Evolutionary conservation across 1,140 invertebrate genomes (phyloP).

Genomic region (Lanistes nyassanus): DNA sequence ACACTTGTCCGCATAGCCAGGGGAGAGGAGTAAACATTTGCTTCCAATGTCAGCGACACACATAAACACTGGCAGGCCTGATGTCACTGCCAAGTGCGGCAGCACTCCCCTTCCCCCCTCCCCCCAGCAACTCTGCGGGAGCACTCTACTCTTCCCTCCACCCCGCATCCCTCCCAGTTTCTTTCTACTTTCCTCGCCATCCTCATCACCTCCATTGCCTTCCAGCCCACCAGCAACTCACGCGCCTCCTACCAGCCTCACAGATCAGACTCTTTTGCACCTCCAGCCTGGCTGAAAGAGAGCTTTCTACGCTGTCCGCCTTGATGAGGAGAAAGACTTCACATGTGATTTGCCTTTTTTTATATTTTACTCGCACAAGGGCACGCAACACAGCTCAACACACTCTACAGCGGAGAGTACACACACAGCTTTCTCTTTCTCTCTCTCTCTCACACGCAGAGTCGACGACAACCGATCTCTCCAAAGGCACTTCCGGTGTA

Average conservation of each 20-base stretch:
- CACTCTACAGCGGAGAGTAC: too few relatives aligned
- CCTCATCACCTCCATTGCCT: background rate
- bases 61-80: slow-evolving; percentile 15
- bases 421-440: slow-evolving; percentile 9
- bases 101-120: background rate
- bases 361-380: too few relatives aligned
- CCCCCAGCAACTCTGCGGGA: too few relatives aligned
- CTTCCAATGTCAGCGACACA: slow-evolving; percentile 22
- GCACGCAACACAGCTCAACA: too few relatives aligned
- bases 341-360: too few relatives aligned
- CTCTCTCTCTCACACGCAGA: slow-evolving; percentile 3
- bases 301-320: too few relatives aligned
- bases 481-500: background rate
- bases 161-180: too few relatives aligned
- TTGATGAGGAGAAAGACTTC: too few relatives aligned
- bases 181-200: too few relatives aligned
- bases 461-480: background rate
- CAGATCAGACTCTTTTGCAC: background rate
- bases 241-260: background rate
- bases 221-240: background rate
- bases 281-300: background rate
- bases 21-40: slow-evolving; percentile 20
- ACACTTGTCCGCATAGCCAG: slow-evolving; percentile 14
- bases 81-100: background rate
- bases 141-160: too few relatives aligned